Base-by-base conservation (phyloP, 1,140 invertebrate species). In the Dendroctonus ponderosae region DNA sequence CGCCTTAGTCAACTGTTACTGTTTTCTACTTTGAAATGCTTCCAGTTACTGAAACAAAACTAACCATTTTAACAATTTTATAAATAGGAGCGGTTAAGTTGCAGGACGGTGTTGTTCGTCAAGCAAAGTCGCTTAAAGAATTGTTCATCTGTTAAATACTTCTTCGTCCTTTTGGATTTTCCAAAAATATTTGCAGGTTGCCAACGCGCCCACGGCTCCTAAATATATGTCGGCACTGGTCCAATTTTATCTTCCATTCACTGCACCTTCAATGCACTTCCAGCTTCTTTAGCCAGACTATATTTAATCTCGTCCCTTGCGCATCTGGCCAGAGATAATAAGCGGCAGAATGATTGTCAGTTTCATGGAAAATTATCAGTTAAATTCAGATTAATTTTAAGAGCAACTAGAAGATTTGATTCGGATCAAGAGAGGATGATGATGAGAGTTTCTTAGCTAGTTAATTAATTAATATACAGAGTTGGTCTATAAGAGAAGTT, bases 181-280 rank as follows among this genome's bases (percentile, higher is more conserved):
- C 72, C 70, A 50, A 67, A 75, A 75, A 74, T 74, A 77, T 74
- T 77, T 70, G 76, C 77, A 76, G 73, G 76, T 77, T 78, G 77
- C 77, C 77, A 77, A 77, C 66, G 69, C 77, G 77, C 77, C 77
- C 73, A 78, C 77, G 71, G 74, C 62, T 70, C 71, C 77, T 78
- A 78, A 77, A 78, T 77, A 78, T 78, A 78, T 62, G 68, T 70
- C 69, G 77, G 77, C 77, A 78, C 65, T 46, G 44, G 53, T 71
- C 77, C 77, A 78, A 78, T 76, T 77, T 77, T 74, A 76, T 76
- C 70, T 71, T 77, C 76, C 77, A 78, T 78, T 78, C 77, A 78
- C 74, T 75, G 75, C 72, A 76, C 61, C 66, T 61, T 64, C 62
- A 67, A 70, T 70, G 61, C 66, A 68, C 66, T 67, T 65, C 26